Base-by-base conservation (phyloP, 1,140 invertebrate species). In the Subanguina moxae region DNA sequence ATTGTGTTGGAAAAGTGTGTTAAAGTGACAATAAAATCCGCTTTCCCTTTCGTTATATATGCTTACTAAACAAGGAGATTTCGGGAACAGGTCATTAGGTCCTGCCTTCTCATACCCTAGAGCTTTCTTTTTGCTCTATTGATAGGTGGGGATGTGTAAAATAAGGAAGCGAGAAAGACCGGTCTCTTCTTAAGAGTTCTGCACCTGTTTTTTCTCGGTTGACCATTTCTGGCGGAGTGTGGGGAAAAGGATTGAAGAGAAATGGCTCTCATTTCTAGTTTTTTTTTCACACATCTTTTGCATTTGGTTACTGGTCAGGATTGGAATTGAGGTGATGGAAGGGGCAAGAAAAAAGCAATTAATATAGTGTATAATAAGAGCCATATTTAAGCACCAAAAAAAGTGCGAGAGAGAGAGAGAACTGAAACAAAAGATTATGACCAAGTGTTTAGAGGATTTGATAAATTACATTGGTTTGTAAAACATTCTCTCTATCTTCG, bases 111-210 rank as follows among this genome's bases (percentile, higher is more conserved):
- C 48, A 52, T 19, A 52, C 23, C 48, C 48, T 52, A 38, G 11
- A 38, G 32, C 32, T 11, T 38, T 38, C 32, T 38, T 38, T 38
- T 38, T 3, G 3, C 32, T 38, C 11, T 38, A 5, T 38, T 38
- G 32, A 38, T 38, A 11, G 32, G 32, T 38, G 32, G n/a, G n/a
- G 23, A 21, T 15, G 48, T 25, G n/a, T 52, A 8, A 19, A 52
- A 52, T 52, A 52, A 52, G 48, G 48, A 52, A 52, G 48, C 48
- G 48, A 52, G 48, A 25, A 25, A 52, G n/a, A 52, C 48, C 48
- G 48, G 48, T 52, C n/a, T 52, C 48, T 25, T 21, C 17, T 21
- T 8, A 15, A 3, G 48, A 21, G n/a, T 52, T 52, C n/a, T 52
- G n/a, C 48, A 8, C 23, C n/a, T 19, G n/a, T 52, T 25, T 52